Evolutionary conservation across 2,888 invertebrate species (phyloP).

Genomic region (Pheosia tremula): DNA sequence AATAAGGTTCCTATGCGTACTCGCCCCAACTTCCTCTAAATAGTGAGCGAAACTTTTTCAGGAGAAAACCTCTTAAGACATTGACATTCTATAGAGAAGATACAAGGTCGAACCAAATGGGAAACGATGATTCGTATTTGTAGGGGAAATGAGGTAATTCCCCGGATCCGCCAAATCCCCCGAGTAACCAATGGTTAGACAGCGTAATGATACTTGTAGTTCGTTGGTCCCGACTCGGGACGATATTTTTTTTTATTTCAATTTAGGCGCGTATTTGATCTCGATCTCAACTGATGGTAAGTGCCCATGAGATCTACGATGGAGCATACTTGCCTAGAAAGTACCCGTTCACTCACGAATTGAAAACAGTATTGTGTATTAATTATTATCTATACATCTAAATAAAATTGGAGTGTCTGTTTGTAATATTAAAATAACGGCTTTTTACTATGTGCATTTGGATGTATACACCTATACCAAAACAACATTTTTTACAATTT

Average conservation of each 20-base stretch:
- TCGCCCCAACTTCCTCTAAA: slow-evolving; percentile 13
- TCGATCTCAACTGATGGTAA: too few species aligned
- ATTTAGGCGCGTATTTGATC: too few species aligned
- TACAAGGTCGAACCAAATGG: slow-evolving; percentile 37
- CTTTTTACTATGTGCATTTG: too few species aligned
- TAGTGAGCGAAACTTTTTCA: slow-evolving; percentile 18
- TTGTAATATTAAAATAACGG: too few species aligned
- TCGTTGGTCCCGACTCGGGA: slow-evolving; percentile 7
- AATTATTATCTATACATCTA: too few species aligned
- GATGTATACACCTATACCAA: too few species aligned
- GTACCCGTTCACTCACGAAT: too few species aligned
- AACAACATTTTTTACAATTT: too few species aligned
- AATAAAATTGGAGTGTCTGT: too few species aligned
- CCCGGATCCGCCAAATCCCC: slow-evolving; percentile 21
- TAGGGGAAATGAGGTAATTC: slow-evolving; percentile 33
- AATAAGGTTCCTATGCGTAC: slow-evolving; percentile 5
- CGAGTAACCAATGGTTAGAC: slow-evolving; percentile 16
- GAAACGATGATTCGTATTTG: slow-evolving; percentile 28
- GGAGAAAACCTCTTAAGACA: slow-evolving; percentile 36
- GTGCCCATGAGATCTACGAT: too few species aligned
- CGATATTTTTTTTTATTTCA: neutral
- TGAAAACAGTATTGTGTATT: too few species aligned
- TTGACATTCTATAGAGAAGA: slow-evolving; percentile 30
- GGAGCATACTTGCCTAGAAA: too few species aligned
- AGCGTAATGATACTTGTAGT: slow-evolving; percentile 17